Conservation (phyloP, 2,888 invertebrate species). For the Gari tellinella region DNA sequence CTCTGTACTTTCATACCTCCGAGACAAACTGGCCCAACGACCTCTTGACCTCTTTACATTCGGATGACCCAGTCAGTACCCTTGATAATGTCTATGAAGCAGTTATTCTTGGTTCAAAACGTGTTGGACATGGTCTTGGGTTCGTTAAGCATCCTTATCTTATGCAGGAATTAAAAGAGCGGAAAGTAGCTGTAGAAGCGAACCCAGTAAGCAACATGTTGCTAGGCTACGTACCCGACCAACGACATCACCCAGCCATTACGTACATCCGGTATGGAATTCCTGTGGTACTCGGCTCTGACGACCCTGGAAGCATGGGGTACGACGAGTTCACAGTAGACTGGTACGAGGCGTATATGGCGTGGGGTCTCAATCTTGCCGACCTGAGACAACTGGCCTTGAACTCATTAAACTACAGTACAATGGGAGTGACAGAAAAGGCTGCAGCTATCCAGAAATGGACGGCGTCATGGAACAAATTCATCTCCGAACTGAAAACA, state of each 20-base stretch:
- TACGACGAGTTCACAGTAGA: conserved; percentile 57
- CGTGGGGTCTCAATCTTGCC: conserved; percentile 47
- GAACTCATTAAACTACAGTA: conserved; percentile 49
- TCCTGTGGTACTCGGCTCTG: conserved; percentile 54
- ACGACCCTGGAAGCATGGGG: conserved; percentile 53
- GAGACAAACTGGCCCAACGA: conserved; percentile 62
- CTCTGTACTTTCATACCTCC: conserved; percentile 47
- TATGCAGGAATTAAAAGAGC: conserved; percentile 40
- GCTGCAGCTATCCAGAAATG: conserved; percentile 34
- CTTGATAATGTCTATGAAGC: conserved; percentile 53
- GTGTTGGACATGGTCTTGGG: conserved; percentile 57
- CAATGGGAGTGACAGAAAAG: conserved; percentile 38
- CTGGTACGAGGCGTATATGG: conserved; percentile 61
- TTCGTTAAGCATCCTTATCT: conserved; percentile 53
- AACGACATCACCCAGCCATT: conserved; percentile 56
- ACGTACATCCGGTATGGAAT: conserved; percentile 53
- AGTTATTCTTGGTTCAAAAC: conserved; percentile 46
- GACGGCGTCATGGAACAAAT: conserved; percentile 29
- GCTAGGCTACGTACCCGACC: conserved; percentile 55
- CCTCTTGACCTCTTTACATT: conserved; percentile 42
- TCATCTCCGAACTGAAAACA: conserved; percentile 27
- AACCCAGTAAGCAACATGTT: conserved; percentile 59
- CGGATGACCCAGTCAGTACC: conserved; percentile 42
- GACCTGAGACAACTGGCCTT: conserved; percentile 43
- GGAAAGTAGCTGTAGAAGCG: conserved; percentile 47